A percentile compares a stretch with the other conserved stretches of the same genome.
Evolutionary conservation across 2,113 vertebrate species (phyloP).

Genomic region (Phalacrocorax aristotelis): DNA sequence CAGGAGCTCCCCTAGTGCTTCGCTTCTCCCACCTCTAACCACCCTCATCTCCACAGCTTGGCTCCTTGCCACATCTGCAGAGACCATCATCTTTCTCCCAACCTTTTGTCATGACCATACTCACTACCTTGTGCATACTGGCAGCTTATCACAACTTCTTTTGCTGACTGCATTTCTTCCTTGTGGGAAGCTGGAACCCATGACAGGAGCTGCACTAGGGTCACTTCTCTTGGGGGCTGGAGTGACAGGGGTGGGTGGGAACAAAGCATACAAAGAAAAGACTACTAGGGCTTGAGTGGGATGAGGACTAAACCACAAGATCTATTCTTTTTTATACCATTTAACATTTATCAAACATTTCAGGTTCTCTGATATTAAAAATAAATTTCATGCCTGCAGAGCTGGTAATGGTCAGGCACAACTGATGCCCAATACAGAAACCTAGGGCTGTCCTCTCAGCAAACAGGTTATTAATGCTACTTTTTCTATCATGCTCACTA

Average conservation of each 20-base stretch:
- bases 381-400: not conserved
- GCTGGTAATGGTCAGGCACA: not conserved
- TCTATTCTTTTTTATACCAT: not conserved
- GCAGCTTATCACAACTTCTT: not conserved
- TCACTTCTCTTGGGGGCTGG: not conserved
- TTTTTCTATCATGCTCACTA: not conserved
- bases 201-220: not conserved
- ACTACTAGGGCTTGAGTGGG: not conserved
- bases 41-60: accelerated
- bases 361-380: not conserved
- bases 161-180: not conserved
- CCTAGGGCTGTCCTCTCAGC: not conserved
- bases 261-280: not conserved
- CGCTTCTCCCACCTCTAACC: not conserved
- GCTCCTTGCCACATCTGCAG: not conserved
- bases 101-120: not conserved
- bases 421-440: not conserved
- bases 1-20: not conserved
- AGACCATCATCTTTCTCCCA: not conserved
- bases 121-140: not conserved
- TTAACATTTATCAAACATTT: not conserved
- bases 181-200: not conserved
- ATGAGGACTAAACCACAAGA: not conserved
- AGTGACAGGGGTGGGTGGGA: not conserved
- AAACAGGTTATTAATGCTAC: not conserved